These are phyloP conservation scores for Pentalonia nigronervosa DNA, from an alignment of 1,140 invertebrate genomes.

Conservation along the genomic window DNA sequence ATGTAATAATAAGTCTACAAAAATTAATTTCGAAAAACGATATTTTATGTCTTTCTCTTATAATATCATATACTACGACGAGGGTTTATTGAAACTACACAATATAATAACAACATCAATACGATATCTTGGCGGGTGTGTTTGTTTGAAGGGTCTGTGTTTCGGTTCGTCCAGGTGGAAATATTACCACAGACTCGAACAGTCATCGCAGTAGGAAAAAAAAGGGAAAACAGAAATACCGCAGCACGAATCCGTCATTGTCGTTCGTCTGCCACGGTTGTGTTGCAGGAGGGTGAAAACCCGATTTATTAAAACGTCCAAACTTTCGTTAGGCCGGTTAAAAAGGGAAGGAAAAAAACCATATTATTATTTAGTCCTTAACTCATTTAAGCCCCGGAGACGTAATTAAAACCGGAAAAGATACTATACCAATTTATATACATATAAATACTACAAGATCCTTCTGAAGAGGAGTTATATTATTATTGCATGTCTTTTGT, in stretches of 20 bases:
- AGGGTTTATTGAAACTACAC: neutral
- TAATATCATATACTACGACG: neutral
- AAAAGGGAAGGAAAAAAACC: neutral
- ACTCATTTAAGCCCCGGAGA: conserved; percentile 26
- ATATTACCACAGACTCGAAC: neutral
- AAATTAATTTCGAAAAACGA: conserved; percentile 37
- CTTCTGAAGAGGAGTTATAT: neutral
- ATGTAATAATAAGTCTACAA: neutral
- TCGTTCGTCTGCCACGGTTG: conserved; percentile 12
- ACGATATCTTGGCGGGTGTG: too few relatives aligned
- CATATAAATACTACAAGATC: neutral
- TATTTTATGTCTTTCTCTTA: neutral
- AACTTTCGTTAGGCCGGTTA: conserved; percentile 9
- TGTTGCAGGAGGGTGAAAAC: neutral
- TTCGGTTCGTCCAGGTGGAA: conserved; percentile 38
- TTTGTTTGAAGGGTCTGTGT: neutral
- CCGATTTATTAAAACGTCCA: conserved; percentile 51
- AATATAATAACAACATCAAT: neutral
- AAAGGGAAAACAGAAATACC: neutral
- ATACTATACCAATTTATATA: neutral
- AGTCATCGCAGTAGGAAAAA: neutral
- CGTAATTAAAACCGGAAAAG: conserved; percentile 52
- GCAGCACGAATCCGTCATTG: conserved; percentile 33
- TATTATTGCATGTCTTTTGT: conserved; percentile 1
- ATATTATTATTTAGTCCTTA: conserved; percentile 25